Conservation (phyloP, 2,113 vertebrate genomes). For the Helogale parvula region DNA sequence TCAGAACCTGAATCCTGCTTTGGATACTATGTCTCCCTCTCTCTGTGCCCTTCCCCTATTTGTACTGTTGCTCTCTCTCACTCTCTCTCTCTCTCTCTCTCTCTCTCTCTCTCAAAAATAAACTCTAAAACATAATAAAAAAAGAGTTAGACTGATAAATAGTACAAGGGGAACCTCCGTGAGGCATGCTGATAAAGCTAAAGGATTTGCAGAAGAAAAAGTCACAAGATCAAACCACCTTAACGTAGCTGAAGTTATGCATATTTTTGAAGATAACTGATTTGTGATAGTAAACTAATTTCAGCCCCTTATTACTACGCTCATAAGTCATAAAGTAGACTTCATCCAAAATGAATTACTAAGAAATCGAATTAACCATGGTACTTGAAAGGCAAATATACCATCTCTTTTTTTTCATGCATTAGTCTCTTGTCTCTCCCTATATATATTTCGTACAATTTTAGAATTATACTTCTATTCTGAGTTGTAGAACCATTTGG, state of each 20-base stretch:
- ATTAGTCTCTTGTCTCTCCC: background rate
- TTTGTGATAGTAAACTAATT: background rate
- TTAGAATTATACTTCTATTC: background rate
- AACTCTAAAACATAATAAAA: no score
- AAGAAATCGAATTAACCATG: slow-evolving; percentile 18
- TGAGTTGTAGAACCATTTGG: background rate
- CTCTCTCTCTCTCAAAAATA: no score
- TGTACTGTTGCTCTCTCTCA: no score
- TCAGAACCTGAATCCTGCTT: no score
- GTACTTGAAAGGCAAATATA: background rate
- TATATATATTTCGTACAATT: background rate
- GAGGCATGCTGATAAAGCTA: background rate
- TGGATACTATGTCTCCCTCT: no score
- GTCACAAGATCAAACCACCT: background rate
- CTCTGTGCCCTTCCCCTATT: no score
- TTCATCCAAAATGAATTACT: background rate
- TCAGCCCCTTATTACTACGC: background rate
- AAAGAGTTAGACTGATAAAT: background rate
- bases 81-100: no score
- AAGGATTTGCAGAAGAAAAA: background rate
- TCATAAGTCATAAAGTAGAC: background rate
- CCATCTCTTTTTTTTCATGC: background rate
- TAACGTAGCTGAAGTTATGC: background rate
- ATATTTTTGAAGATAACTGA: background rate
- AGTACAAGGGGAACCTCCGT: background rate